Percentiles rank a stretch among this genome's conserved stretches.
These are phyloP conservation scores for Drymodes brunneopygia DNA, from an alignment of 2,113 vertebrate genomes.

Conservation along the genomic window DNA sequence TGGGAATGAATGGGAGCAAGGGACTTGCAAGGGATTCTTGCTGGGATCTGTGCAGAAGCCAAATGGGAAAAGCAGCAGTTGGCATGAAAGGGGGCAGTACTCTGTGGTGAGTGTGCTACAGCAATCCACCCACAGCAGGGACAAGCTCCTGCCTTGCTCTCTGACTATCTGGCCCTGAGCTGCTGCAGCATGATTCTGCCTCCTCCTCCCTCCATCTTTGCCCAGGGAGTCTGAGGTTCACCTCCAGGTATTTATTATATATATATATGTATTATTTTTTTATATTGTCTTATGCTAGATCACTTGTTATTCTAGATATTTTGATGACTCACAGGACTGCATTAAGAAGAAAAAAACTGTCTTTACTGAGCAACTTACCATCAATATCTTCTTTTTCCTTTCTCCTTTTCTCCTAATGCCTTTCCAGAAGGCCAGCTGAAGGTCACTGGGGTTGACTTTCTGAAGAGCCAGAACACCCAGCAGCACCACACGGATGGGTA, in stretches of 20 bases:
- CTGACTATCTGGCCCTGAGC: rapidly evolving
- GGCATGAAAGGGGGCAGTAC: not conserved
- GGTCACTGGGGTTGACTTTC: slow-evolving; percentile 14
- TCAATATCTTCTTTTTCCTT: not conserved
- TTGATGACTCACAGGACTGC: not conserved
- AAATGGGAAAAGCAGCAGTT: not conserved
- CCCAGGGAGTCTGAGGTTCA: not conserved
- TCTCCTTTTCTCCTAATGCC: not conserved
- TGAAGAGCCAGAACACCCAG: not conserved
- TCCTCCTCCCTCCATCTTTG: not conserved
- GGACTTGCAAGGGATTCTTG: not conserved
- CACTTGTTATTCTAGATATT: not conserved
- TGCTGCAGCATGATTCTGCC: not conserved
- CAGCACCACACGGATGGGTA: slow-evolving; percentile 42
- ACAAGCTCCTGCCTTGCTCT: not conserved
- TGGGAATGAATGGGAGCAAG: not conserved
- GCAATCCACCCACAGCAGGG: not conserved
- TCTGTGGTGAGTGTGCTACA: not conserved
- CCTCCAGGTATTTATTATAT: not conserved
- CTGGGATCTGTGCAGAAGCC: not conserved
- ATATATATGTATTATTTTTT: too few species aligned
- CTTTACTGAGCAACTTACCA: not conserved
- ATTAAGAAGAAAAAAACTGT: not conserved
- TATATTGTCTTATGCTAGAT: not conserved
- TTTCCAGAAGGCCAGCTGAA: not conserved